Base-by-base conservation (phyloP, 1,140 invertebrate genomes). In the Drosophila paulistorum region DNA sequence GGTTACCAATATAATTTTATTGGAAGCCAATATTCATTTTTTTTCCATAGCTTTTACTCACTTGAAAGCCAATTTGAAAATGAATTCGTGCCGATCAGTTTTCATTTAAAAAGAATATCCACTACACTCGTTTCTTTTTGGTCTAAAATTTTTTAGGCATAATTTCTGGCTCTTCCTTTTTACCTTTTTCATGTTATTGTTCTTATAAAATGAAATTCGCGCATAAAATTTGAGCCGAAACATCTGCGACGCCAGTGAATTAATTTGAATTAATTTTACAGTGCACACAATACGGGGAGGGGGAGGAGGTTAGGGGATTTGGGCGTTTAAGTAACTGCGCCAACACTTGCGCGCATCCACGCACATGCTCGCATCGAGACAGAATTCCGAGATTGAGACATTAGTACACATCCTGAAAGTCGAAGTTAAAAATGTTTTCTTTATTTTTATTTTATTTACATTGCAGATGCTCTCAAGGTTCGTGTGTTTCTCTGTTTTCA, bases 191-290 rank as follows among this genome's bases (percentile, higher is more conserved):
- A 23, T 51, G 45, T 51, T 51, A 51, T 51, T 51, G 45, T 51
- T 51, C 45, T 23, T 51, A 20, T 89, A 80, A 89, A 89, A 72
- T 73, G 77, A 84, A 84, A 84, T 78, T 89, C 68, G 77, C 80
- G 84, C 84, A 87, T 87, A 87, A 87, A 87, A 89, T 89, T 87
- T 87, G 84, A 89, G 84, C 84, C 71, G 84, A 87, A 87, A 82
- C 84, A 87, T 82, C 84, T 87, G 84, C 84, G 84, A 69, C 84
- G 84, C 83, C 55, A 87, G 84, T 87, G 84, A 87, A 87, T 87
- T 87, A 87, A 87, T 87, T 87, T 87, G 84, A 87, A 87, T 87
- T 87, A 87, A 87, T 87, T 87, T 87, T 71, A 74, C 79, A 83
- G 75, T 67, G 61, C 37, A 64, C 69, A 51, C 30, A 30, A 30